These are phyloP conservation scores for Nyctereutes procyonoides DNA, from an alignment of 2,113 vertebrate genomes.

Conservation along the genomic window DNA sequence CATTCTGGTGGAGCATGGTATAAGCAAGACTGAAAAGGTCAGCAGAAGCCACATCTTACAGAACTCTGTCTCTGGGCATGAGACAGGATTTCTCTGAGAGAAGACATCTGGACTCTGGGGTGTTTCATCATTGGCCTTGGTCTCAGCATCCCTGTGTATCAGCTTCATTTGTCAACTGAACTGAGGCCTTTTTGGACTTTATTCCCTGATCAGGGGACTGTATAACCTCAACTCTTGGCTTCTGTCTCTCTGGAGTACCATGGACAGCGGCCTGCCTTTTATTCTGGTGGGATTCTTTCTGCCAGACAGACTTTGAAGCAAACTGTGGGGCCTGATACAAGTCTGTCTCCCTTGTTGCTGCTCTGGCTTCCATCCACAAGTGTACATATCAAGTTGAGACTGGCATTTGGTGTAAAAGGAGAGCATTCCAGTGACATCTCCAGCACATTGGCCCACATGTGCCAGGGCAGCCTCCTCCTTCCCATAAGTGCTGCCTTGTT, in stretches of 20 bases:
- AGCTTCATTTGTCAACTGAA: background rate
- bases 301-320: background rate
- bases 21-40: background rate
- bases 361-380: background rate
- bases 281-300: background rate
- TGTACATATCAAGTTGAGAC: background rate
- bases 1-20: background rate
- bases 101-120: background rate
- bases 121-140: background rate
- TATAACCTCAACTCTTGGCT: background rate
- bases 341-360: background rate
- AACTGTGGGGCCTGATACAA: background rate
- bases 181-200: background rate
- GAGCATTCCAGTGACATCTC: background rate
- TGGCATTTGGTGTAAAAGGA: background rate
- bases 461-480: background rate
- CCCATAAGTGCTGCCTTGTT: background rate
- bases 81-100: background rate
- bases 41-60: background rate
- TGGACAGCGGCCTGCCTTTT: slow-evolving; percentile 32
- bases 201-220: background rate
- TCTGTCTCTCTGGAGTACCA: background rate
- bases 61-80: background rate
- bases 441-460: background rate
- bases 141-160: background rate